phyloP scores from a whole-genome alignment of 1,140 invertebrate genomes.

The Caerostris extrusa region DNA sequence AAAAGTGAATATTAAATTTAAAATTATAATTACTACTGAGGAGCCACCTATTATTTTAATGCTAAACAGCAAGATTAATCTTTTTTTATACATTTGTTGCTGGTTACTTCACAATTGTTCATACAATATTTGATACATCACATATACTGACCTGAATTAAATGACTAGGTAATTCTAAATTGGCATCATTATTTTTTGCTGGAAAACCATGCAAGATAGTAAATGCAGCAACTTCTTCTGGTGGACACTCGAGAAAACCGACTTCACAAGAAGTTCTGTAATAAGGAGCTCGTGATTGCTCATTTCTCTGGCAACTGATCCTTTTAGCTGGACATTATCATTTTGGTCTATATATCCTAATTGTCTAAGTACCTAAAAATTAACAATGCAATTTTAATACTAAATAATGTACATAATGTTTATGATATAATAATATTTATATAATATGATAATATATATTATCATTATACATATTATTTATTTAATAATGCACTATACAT shows the following conservation, averaged over 20 bases:
- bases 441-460: too few relatives aligned
- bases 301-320: constrained; percentile 97
- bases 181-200: constrained; percentile 85
- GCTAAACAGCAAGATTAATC: too few relatives aligned
- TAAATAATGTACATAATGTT: too few relatives aligned
- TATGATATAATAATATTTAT: too few relatives aligned
- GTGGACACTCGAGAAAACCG: constrained; percentile 88
- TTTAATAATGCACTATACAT: too few relatives aligned
- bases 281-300: constrained; percentile 95
- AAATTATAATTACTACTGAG: too few relatives aligned
- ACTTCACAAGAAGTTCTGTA: constrained; percentile 97
- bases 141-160: constrained; percentile 53
- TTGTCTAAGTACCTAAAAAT: constrained; percentile 86
- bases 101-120: too few relatives aligned
- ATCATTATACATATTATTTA: too few relatives aligned
- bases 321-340: constrained; percentile 91
- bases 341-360: constrained; percentile 87
- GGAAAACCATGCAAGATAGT: constrained; percentile 95
- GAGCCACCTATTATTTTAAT: too few relatives aligned
- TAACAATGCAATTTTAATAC: too few relatives aligned
- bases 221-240: constrained; percentile 96
- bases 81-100: too few relatives aligned
- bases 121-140: neutral
- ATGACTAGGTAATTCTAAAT: constrained; percentile 51
- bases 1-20: too few relatives aligned